Evolutionary conservation across 2,113 vertebrate genomes (phyloP).

Genomic region (Taxidea taxus): DNA sequence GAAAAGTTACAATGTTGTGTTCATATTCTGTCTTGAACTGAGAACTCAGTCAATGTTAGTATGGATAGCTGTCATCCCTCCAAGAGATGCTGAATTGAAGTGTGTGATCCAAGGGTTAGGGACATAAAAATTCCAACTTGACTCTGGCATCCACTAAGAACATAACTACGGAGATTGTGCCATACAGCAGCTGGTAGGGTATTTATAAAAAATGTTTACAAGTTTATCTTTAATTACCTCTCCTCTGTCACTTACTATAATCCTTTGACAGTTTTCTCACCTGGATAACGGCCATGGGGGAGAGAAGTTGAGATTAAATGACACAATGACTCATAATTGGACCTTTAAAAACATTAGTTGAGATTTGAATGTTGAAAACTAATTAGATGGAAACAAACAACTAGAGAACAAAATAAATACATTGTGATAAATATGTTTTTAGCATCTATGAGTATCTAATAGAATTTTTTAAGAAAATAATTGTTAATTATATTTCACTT

Average conservation of each 20-base stretch:
- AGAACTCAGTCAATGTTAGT: neutral
- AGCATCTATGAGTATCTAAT: neutral
- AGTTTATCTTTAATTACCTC: neutral
- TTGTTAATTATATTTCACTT: neutral
- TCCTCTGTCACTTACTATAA: neutral
- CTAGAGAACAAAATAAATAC: neutral
- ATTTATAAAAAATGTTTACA: neutral
- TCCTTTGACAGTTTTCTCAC: neutral
- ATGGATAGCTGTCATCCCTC: neutral
- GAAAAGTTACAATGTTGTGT: neutral
- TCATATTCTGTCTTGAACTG: neutral
- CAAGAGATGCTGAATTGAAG: neutral
- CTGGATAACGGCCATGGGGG: neutral
- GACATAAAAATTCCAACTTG: neutral
- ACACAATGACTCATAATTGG: neutral
- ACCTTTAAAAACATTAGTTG: neutral
- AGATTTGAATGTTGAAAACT: constrained; percentile 9
- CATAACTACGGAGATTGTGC: neutral
- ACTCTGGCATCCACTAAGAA: neutral
- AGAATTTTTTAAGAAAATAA: neutral
- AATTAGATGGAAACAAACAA: neutral
- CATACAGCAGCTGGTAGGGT: neutral
- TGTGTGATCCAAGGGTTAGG: neutral
- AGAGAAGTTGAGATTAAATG: neutral
- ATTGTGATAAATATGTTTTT: neutral